phyloP scores from a whole-genome alignment of 1,140 invertebrate genomes.

The Heterodera carotae region DNA sequence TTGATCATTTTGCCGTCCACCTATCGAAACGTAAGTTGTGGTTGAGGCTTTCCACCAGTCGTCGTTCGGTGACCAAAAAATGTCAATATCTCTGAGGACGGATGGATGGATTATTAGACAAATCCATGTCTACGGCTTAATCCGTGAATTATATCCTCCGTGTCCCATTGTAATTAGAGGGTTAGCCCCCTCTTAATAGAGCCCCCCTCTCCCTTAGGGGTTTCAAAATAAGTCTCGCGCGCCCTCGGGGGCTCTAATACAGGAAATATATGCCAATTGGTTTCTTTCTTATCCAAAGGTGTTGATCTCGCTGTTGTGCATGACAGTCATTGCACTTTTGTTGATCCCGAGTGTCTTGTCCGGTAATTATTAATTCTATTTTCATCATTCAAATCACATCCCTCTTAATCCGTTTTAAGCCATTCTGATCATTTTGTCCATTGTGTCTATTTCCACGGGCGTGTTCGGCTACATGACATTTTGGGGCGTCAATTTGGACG shows the following conservation, averaged over 20 bases:
- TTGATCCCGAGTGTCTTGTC: conserved; percentile 67
- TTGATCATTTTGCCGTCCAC: conserved; percentile 66
- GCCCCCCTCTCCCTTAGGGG: too few relatives aligned
- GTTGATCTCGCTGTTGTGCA: conserved; percentile 66
- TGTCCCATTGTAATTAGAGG: too few relatives aligned
- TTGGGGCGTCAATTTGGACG: conserved; percentile 66
- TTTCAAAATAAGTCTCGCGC: too few relatives aligned
- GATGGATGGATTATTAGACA: too few relatives aligned
- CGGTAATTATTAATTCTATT: conserved; percentile 41
- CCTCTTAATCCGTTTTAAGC: conserved; percentile 52
- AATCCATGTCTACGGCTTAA: too few relatives aligned
- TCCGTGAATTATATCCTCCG: too few relatives aligned
- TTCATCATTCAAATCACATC: conserved; percentile 13
- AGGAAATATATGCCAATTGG: neutral
- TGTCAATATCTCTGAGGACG: too few relatives aligned
- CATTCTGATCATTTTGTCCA: conserved; percentile 66
- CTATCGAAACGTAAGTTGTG: conserved; percentile 65
- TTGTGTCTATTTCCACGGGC: conserved; percentile 67
- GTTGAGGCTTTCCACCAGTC: too few relatives aligned
- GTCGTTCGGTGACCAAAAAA: too few relatives aligned
- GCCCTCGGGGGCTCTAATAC: too few relatives aligned
- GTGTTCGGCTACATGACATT: conserved; percentile 68
- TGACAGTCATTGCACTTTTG: conserved; percentile 67
- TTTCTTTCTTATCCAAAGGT: neutral
- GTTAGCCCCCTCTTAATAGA: too few relatives aligned